phyloP scores from a whole-genome alignment of 2,888 invertebrate genomes.

The Caenorhabditis virilis region DNA sequence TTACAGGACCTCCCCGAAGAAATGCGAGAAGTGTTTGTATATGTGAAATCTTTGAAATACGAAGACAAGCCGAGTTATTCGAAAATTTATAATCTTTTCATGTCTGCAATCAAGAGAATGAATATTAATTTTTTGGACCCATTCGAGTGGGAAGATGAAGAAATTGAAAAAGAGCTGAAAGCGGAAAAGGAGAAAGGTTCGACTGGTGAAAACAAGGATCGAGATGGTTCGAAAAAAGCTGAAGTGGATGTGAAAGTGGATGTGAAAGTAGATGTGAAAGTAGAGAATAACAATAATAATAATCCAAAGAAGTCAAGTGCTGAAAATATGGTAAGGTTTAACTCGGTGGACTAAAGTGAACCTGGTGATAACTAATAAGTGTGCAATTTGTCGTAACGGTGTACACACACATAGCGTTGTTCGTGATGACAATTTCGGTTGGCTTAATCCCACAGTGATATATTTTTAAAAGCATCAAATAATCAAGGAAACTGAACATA shows the following conservation, averaged over 20 bases:
- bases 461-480: too few species aligned
- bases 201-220: too few species aligned
- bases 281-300: constrained; percentile 8
- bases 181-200: constrained; percentile 18
- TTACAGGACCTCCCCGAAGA: constrained; percentile 28
- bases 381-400: too few species aligned
- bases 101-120: constrained; percentile 21
- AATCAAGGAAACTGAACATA: too few species aligned
- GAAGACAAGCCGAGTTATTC: constrained; percentile 23
- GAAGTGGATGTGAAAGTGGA: neutral
- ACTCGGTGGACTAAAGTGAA: too few species aligned
- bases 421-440: too few species aligned
- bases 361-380: too few species aligned
- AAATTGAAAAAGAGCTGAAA: constrained; percentile 26
- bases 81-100: constrained; percentile 33
- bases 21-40: constrained; percentile 24
- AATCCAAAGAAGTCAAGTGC: neutral
- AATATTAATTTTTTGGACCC: constrained; percentile 40
- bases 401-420: too few species aligned
- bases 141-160: constrained; percentile 40
- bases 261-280: neutral
- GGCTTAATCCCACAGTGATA: too few species aligned
- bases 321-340: constrained; percentile 2
- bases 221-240: constrained; percentile 2
- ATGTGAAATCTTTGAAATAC: constrained; percentile 24